Conservation (phyloP, 2,888 invertebrate species). For the Plagiodera versicolora region DNA sequence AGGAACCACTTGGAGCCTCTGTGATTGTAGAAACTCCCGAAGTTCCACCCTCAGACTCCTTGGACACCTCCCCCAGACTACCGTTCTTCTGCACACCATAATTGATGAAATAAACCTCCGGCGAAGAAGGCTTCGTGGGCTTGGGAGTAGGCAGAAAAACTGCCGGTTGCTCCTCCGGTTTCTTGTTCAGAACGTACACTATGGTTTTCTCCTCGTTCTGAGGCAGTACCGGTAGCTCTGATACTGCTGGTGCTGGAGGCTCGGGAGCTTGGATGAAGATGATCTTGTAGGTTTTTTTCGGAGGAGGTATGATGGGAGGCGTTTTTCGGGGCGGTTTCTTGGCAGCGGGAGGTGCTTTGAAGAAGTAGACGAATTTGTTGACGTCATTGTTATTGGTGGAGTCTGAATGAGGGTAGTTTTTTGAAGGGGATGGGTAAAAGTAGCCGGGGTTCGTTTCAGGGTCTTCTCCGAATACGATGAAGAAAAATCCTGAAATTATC, state of each 20-base stretch:
- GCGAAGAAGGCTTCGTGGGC: slow-evolving; percentile 82
- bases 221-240: slow-evolving; percentile 46
- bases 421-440: not conserved
- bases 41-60: not conserved
- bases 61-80: not conserved
- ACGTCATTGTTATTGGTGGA: slow-evolving; percentile 2
- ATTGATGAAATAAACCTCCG: slow-evolving; percentile 87
- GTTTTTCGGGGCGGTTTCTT: slow-evolving; percentile 1
- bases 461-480: not conserved
- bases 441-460: not conserved
- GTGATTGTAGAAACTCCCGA: not conserved
- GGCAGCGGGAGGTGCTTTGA: slow-evolving; percentile 9
- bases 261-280: slow-evolving; percentile 34
- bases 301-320: not conserved
- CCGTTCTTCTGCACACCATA: slow-evolving; percentile 71
- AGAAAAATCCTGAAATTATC: not conserved
- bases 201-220: slow-evolving; percentile 86
- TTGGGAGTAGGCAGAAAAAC: slow-evolving; percentile 75
- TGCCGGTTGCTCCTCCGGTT: slow-evolving; percentile 80
- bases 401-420: not conserved
- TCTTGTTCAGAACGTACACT: slow-evolving; percentile 86
- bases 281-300: slow-evolving; percentile 28
- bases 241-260: not conserved
- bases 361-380: slow-evolving; percentile 19
- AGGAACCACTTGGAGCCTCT: not conserved